phyloP scores from a whole-genome alignment of 2,797 vertebrate genomes.

The Caiman crocodilus region DNA sequence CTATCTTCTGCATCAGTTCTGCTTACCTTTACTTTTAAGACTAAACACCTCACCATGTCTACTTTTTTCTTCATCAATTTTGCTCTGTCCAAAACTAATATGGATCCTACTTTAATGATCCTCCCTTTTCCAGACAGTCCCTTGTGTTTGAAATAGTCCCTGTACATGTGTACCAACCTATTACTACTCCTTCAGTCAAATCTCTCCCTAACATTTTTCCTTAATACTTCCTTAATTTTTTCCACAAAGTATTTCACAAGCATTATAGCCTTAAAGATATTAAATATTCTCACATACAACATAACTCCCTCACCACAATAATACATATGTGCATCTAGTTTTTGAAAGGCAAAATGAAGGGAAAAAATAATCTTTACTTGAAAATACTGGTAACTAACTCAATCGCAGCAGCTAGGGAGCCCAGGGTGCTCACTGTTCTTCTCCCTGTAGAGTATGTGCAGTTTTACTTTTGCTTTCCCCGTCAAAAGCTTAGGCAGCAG shows the following conservation, averaged over 20 bases:
- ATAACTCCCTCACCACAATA: too few relatives aligned
- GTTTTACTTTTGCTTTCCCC: too few relatives aligned
- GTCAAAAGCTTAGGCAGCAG: too few relatives aligned
- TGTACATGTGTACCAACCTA: accelerated
- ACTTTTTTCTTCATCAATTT: background rate
- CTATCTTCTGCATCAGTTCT: background rate
- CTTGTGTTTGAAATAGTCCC: background rate
- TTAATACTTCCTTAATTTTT: background rate
- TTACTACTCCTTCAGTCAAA: background rate
- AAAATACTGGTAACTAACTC: too few relatives aligned
- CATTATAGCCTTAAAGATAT: background rate
- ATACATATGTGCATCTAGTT: too few relatives aligned
- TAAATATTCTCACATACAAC: background rate
- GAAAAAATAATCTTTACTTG: too few relatives aligned
- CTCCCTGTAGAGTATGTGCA: too few relatives aligned
- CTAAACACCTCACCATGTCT: background rate
- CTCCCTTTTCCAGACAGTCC: background rate
- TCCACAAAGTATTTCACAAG: background rate
- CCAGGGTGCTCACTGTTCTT: too few relatives aligned
- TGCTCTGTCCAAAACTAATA: accelerated
- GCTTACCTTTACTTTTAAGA: background rate
- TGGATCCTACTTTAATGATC: background rate
- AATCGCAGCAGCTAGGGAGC: too few relatives aligned
- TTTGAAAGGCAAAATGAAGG: too few relatives aligned
- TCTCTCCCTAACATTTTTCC: background rate